These are phyloP conservation scores for Andrena hattorfiana DNA, from an alignment of 2,888 invertebrate species.

Conservation along the genomic window DNA sequence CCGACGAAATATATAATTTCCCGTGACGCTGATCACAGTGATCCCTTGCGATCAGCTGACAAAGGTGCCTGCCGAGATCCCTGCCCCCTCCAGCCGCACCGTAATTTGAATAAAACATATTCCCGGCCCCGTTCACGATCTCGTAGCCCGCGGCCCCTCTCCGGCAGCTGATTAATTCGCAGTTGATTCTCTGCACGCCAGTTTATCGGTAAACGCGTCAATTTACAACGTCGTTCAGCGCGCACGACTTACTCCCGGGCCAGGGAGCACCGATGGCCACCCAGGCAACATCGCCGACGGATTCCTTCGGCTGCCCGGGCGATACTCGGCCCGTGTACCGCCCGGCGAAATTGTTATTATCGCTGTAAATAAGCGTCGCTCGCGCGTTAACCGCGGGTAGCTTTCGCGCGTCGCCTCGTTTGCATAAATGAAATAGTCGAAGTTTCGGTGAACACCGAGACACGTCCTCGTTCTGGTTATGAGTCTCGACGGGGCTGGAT, in stretches of 20 bases:
- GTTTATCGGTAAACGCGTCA: slow-evolving; percentile 62
- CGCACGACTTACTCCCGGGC: slow-evolving; percentile 8
- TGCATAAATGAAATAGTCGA: slow-evolving; percentile 53
- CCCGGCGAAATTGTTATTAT: slow-evolving; percentile 46
- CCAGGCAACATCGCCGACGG: slow-evolving; percentile 25
- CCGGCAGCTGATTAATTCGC: slow-evolving; percentile 49
- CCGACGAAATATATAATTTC: slow-evolving; percentile 41
- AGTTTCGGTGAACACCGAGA: background rate
- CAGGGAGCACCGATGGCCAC: slow-evolving; percentile 36
- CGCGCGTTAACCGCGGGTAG: slow-evolving; percentile 8
- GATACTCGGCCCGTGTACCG: slow-evolving; percentile 38
- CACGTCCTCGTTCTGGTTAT: background rate
- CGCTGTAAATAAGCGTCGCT: slow-evolving; percentile 44
- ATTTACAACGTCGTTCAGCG: slow-evolving; percentile 51
- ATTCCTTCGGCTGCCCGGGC: slow-evolving; percentile 9
- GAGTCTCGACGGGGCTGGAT: no score
- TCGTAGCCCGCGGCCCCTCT: slow-evolving; percentile 47
- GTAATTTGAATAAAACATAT: slow-evolving; percentile 52
- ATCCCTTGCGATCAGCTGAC: slow-evolving; percentile 35
- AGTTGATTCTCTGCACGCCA: slow-evolving; percentile 54
- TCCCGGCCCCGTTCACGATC: slow-evolving; percentile 30
- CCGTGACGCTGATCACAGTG: slow-evolving; percentile 31
- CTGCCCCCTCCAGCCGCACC: slow-evolving; percentile 3
- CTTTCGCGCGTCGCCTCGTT: slow-evolving; percentile 34
- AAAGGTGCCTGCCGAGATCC: slow-evolving; percentile 13